Evolutionary conservation across 2,113 vertebrate species (phyloP), one percentile per base, ranked within the genome.

Genomic region (Rallus limicola): DNA sequence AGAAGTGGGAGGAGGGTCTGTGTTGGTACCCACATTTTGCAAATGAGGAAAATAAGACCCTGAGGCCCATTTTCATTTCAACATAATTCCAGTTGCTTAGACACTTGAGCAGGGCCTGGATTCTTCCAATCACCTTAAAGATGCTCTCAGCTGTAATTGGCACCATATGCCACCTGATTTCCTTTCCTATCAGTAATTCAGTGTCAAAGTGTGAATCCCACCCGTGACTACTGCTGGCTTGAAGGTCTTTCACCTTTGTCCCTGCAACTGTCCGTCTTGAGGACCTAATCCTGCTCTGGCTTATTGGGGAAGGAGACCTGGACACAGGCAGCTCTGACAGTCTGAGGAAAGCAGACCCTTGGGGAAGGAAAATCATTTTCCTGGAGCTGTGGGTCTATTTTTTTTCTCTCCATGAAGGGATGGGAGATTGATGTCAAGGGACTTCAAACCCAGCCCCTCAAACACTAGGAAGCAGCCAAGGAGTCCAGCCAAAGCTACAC

Each of bases 91-190:
- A 42, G 9, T 52, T 81, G 17, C 23, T 74, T n/a, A 36, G 84
- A 34, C 8, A 1, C 13, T 69, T 69, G 16, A 42, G 11, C 7
- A 0, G 1, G 10, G 7, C 7, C 4, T 38, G 17, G 8, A 7
- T 20, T 58, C 5, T 60, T n/a, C 67, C 59, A 42, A n/a, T 9
- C 5, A 68, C 2, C 55, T 33, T 40, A 65, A 68, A 36, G 28
- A 36, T 6, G 4, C 3, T 6, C 10, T 46, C 7, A 4, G 2
- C 7, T 42, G 2, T 10, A 48, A 67, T 33, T 20, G 2, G 5
- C 8, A 5, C 48, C 10, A 2, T 25, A 1, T 6, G 5, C 38
- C 5, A 2, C 13, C 6, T 12, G 12, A 1, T 72, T 85, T 79
- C 24, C 24, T 53, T 42, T 55, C 56, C 20, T 11, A 16, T 10